These are phyloP conservation scores for Entomyzon cyanotis DNA, from an alignment of 2,113 vertebrate genomes.

Conservation along the genomic window DNA sequence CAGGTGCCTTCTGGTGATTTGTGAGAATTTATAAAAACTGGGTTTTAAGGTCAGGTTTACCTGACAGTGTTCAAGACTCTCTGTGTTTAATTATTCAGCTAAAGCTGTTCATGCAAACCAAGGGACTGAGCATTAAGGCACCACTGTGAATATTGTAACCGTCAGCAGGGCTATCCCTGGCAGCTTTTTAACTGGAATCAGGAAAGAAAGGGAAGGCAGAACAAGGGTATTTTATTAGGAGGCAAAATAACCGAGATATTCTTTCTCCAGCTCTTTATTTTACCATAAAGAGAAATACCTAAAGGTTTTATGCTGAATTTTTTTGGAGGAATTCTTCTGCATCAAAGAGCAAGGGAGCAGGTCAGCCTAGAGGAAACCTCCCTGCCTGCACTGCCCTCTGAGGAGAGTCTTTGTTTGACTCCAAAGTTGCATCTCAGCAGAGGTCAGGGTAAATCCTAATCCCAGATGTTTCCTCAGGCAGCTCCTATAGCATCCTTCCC, in stretches of 20 bases:
- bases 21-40: neutral
- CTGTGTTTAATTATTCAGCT: conserved; percentile 28
- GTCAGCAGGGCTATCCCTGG: neutral
- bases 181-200: neutral
- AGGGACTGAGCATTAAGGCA: neutral
- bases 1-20: neutral
- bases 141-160: neutral
- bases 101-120: neutral
- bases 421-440: neutral
- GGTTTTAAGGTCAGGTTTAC: conserved; percentile 17
- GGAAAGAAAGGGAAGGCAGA: neutral
- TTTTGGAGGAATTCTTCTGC: neutral
- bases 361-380: neutral
- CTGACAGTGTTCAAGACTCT: neutral
- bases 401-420: neutral
- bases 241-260: neutral
- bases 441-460: conserved; percentile 25
- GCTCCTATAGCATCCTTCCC: neutral
- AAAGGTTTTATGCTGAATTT: neutral
- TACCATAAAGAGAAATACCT: neutral
- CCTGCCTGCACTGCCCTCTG: neutral
- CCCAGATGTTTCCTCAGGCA: neutral
- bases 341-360: neutral
- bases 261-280: neutral
- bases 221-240: neutral